Base-by-base conservation (phyloP, 2,113 vertebrate genomes). In the Oryzias woworae region DNA sequence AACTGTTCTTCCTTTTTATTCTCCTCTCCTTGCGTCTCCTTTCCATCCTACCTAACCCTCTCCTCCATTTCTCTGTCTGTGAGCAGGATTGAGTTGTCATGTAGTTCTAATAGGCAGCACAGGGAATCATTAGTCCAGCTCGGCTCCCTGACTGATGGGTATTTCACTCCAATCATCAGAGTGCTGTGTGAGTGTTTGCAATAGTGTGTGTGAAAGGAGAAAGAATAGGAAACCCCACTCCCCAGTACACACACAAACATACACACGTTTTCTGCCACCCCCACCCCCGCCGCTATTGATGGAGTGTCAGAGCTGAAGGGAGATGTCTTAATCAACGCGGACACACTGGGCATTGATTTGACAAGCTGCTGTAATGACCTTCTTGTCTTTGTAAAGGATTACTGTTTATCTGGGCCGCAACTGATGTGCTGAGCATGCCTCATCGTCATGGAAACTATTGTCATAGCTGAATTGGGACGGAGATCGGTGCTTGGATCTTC, bases 321-420 rank as follows among this genome's bases (percentile, higher is more conserved):
- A 93, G 94, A 96, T 93, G 94, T 94, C 95, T 97, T 98, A 96
- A 98, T 98, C 96, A 94, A 93, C 93, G 91, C 85, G 90, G 95
- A 98, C 96, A 96, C 94, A 93, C 90, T 93, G 92, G 93, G 92
- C 96, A 98, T 98, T 98, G 96, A 98, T 98, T 96, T 98, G 96
- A 97, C 96, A 98, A 96, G 95, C 92, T 92, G 94, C 93, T 90
- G 95, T 98, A 98, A 98, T 97, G 96, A 97, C 96, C 95, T 96
- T 94, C 95, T 96, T 96, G 95, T 96, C 96, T 98, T 96, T 89
- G 93, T 96, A 95, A 97, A 96, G 94, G 94, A 96, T 97, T 94
- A 92, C 93, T 96, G 94, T 98, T 97, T 96, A 96, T 93, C 92
- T 91, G 90, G 74, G 89, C 92, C 93, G 91, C 93, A 91, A 91